phyloP scores from a whole-genome alignment of 2,113 vertebrate genomes.

The Pluvialis apricaria region DNA sequence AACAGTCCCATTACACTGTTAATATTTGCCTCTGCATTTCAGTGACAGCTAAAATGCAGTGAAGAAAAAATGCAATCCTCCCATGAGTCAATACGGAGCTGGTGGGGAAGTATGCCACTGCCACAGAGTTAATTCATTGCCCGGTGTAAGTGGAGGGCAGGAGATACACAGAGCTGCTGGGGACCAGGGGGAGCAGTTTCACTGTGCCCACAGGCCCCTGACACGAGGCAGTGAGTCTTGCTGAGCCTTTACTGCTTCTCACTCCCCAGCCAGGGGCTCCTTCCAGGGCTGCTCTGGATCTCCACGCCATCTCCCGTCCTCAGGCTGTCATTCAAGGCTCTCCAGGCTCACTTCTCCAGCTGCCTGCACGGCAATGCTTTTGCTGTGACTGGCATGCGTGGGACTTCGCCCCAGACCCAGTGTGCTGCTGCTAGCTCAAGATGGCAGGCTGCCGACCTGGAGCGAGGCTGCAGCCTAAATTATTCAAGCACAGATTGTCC shows the following conservation, averaged over 20 bases:
- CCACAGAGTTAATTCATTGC: background rate
- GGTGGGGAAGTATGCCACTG: background rate
- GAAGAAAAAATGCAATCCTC: background rate
- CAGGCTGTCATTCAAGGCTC: background rate
- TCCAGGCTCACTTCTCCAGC: background rate
- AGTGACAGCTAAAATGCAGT: background rate
- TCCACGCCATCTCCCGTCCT: background rate
- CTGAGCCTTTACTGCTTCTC: background rate
- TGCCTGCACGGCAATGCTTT: background rate
- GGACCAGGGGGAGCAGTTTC: background rate
- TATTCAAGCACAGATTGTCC: background rate
- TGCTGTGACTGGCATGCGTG: background rate
- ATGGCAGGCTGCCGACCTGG: background rate
- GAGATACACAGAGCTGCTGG: background rate
- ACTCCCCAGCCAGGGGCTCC: background rate
- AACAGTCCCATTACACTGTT: background rate
- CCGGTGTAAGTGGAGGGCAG: background rate
- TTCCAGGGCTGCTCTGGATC: background rate
- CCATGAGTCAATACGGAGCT: background rate
- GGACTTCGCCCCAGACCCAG: background rate
- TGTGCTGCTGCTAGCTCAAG: background rate
- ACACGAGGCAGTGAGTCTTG: background rate
- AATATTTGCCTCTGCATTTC: slow-evolving; percentile 17
- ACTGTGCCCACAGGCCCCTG: too few species aligned
- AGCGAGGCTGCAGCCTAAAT: background rate